These are phyloP conservation scores for Glyptemys insculpta DNA, from an alignment of 2,797 vertebrate genomes.

Conservation along the genomic window DNA sequence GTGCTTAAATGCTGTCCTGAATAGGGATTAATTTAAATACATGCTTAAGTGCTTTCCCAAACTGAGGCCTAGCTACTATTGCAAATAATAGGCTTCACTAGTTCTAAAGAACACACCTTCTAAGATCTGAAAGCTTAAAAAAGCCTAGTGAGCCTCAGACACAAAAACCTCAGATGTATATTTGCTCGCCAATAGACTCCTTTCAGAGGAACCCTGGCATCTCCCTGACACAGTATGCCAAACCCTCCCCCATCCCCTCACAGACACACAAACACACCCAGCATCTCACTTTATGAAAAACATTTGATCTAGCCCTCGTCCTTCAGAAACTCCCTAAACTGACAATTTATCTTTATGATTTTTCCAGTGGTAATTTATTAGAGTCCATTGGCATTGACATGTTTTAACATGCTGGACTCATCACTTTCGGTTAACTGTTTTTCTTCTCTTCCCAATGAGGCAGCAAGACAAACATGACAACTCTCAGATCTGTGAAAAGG, in stretches of 20 bases:
- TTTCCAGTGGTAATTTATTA: neutral
- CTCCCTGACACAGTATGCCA: rapidly evolving
- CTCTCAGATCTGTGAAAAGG: neutral
- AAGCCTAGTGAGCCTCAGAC: neutral
- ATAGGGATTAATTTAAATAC: neutral
- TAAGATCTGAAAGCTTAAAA: conserved; percentile 25
- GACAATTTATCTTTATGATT: neutral
- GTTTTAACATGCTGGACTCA: conserved; percentile 36
- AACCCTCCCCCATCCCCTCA: neutral
- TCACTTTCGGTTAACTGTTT: neutral
- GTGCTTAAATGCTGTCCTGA: neutral
- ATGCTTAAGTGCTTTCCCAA: rapidly evolving
- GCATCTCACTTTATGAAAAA: neutral
- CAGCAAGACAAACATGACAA: conserved; percentile 14
- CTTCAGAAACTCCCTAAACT: neutral
- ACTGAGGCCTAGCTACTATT: neutral
- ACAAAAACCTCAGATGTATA: neutral
- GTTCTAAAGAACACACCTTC: neutral
- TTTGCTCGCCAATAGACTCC: neutral
- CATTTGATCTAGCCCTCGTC: neutral
- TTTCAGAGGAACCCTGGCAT: neutral
- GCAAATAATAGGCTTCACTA: conserved; percentile 27
- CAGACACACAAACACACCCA: neutral
- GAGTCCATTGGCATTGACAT: neutral
- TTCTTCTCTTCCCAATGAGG: neutral